phyloP scores from a whole-genome alignment of 1,140 invertebrate species.

The Micrasema longulum region DNA sequence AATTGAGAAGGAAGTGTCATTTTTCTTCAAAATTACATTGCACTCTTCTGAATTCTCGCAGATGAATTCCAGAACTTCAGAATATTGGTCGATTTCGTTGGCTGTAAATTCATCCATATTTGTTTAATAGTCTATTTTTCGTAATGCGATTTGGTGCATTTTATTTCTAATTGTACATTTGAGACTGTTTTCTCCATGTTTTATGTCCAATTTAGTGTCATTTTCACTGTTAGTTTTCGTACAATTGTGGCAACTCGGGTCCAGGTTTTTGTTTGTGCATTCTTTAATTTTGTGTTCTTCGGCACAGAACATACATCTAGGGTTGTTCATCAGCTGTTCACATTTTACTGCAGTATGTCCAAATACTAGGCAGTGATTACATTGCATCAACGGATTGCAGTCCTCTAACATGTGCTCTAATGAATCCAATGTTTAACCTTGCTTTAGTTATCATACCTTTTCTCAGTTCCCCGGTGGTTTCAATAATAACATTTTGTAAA shows the following conservation, averaged over 20 bases:
- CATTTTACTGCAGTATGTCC: not conserved
- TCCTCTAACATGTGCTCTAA: not conserved
- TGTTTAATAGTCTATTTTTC: conserved; percentile 1
- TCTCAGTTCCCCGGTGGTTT: no score
- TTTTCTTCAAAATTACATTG: no score
- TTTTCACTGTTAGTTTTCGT: no score
- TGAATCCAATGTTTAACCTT: not conserved
- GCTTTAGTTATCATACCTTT: not conserved
- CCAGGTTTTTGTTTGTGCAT: not conserved
- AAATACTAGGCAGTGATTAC: not conserved
- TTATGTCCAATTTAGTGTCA: no score
- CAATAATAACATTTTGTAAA: no score
- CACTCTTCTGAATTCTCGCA: no score
- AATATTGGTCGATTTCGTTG: no score
- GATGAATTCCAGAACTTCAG: no score
- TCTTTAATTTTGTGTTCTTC: not conserved
- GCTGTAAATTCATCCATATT: no score
- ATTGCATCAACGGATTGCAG: not conserved
- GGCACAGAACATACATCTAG: not conserved
- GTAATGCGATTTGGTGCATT: not conserved
- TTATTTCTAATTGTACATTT: no score
- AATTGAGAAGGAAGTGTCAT: no score
- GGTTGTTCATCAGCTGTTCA: not conserved
- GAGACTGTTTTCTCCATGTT: no score
- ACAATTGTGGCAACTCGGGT: not conserved